These are phyloP conservation scores for Pteruthius melanotis DNA, from an alignment of 2,113 vertebrate genomes.

Conservation along the genomic window DNA sequence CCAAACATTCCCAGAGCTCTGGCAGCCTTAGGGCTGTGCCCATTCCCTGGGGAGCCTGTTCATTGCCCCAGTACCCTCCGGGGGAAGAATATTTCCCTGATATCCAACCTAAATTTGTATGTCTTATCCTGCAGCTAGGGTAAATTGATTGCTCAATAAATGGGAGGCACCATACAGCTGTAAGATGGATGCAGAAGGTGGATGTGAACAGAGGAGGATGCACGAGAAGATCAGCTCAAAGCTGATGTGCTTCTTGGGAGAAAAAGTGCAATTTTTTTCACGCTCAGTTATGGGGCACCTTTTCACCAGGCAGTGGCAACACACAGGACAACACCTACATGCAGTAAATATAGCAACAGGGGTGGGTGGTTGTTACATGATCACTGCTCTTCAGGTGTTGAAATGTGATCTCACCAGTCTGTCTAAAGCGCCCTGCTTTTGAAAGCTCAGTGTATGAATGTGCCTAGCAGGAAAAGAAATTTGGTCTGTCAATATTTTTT, in stretches of 20 bases:
- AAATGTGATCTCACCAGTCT: not conserved
- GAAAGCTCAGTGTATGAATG: not conserved
- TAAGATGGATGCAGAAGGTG: not conserved
- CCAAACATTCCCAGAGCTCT: not conserved
- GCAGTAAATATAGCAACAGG: not conserved
- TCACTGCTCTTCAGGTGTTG: not conserved
- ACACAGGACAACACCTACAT: not conserved
- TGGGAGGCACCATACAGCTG: not conserved
- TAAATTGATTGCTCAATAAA: not conserved
- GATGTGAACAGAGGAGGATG: not conserved
- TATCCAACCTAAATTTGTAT: not conserved
- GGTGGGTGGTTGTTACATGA: not conserved
- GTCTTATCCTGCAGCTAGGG: not conserved
- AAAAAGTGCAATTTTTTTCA: not conserved
- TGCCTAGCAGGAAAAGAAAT: not conserved
- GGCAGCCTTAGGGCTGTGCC: rapidly evolving
- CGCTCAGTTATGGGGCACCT: not conserved
- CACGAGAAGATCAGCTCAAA: not conserved
- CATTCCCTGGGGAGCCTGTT: not conserved
- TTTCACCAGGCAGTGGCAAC: not conserved
- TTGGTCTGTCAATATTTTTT: not conserved
- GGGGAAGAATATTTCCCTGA: not conserved
- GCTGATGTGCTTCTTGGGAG: not conserved
- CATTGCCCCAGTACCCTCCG: not conserved
- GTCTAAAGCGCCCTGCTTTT: not conserved